Conservation (phyloP, 2,888 invertebrate species). For the Cylindroiulus punctatus region DNA sequence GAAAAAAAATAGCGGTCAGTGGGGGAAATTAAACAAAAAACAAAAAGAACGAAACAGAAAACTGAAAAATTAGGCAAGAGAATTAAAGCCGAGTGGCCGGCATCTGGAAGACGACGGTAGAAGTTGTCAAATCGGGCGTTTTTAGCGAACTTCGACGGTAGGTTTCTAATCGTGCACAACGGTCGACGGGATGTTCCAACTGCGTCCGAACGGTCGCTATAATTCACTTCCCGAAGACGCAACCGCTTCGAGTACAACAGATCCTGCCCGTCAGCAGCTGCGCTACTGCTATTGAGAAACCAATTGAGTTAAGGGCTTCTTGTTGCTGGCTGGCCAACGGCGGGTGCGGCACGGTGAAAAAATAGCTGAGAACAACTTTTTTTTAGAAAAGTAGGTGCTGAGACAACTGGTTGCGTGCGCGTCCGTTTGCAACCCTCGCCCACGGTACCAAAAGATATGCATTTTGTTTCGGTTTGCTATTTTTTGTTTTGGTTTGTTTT, state of each 20-base stretch:
- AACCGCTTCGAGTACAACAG: background rate
- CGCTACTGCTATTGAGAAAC: slow-evolving; percentile 51
- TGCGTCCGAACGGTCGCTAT: background rate
- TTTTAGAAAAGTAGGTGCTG: slow-evolving; percentile 19
- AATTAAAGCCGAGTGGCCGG: background rate
- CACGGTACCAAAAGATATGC: background rate
- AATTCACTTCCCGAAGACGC: slow-evolving; percentile 6
- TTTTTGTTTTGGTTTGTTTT: background rate
- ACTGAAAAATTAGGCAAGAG: slow-evolving; percentile 32
- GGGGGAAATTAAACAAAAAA: too few species aligned
- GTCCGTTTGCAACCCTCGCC: slow-evolving; percentile 5
- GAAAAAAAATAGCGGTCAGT: background rate
- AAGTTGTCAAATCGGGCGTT: background rate
- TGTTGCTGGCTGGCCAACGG: background rate
- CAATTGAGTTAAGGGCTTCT: slow-evolving; percentile 52
- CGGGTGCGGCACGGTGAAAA: background rate
- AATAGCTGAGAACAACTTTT: slow-evolving; percentile 32
- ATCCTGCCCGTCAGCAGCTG: slow-evolving; percentile 43
- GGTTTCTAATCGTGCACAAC: slow-evolving; percentile 7
- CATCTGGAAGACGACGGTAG: background rate
- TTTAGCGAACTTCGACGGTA: background rate
- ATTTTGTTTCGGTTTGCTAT: background rate
- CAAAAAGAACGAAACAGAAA: background rate
- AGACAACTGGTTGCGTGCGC: slow-evolving; percentile 17
- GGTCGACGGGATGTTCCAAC: background rate